Evolutionary conservation across 2,113 vertebrate genomes (phyloP).

Genomic region (Heteronetta atricapilla): DNA sequence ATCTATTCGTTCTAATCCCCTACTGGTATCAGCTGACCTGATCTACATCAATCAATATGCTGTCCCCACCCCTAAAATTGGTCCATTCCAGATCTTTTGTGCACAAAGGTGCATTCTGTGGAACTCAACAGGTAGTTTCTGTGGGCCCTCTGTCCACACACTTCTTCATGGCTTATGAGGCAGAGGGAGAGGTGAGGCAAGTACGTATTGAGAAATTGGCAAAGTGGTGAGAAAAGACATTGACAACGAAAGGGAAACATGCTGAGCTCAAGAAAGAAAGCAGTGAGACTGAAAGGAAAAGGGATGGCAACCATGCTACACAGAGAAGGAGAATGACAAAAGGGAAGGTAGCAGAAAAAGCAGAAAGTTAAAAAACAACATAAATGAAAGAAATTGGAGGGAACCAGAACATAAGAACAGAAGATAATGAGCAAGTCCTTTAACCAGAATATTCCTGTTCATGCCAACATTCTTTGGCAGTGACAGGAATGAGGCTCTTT

Average conservation of each 20-base stretch:
- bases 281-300: neutral
- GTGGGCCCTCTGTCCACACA: neutral
- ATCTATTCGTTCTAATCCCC: neutral
- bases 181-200: neutral
- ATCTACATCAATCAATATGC: neutral
- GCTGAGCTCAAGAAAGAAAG: neutral
- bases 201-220: neutral
- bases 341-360: neutral
- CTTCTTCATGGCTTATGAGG: neutral
- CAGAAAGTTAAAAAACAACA: neutral
- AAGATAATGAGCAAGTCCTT: conserved; percentile 6
- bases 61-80: neutral
- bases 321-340: neutral
- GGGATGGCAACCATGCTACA: neutral
- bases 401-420: neutral
- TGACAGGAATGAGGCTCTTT: conserved; percentile 21
- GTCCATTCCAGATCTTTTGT: neutral
- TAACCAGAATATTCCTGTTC: neutral
- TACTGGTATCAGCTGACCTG: neutral
- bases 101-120: neutral
- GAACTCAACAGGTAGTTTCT: neutral
- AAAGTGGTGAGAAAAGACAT: neutral
- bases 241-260: neutral
- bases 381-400: neutral
- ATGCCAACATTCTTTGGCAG: conserved; percentile 9